Base-by-base conservation (phyloP, 2,888 invertebrate genomes). In the Eurois occulta region DNA sequence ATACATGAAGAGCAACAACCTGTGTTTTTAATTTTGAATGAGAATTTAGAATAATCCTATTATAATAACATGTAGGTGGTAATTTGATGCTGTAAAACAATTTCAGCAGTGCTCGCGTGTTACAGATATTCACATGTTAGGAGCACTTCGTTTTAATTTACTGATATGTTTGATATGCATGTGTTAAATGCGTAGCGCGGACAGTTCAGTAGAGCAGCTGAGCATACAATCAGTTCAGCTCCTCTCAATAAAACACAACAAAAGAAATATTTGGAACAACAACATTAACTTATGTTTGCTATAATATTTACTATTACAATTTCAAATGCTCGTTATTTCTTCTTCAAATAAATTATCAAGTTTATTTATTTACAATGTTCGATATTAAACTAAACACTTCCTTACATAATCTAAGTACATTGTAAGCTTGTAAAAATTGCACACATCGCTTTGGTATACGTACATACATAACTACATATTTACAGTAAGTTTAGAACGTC, bases 361-460 rank as follows among this genome's bases (percentile, higher is more conserved):
- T 89, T 86, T 72, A 88, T 86, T 87, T 93, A 94, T 93, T 86
- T 93, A 94, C 93, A 94, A 82, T 87, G 87, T 83, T 84, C 81
- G 75, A 86, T 85, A 90, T 90, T 89, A 91, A 89, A 88, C 91
- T 95, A 94, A 92, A 94, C 89, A 92, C 92, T 93, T 93, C 93
- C 88, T 90, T 87, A 92, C 91, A 90, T 91, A 91, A 88, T 90
- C 94, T 95, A 95, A 92, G 90, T 95, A 95, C 93, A 94, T 92
- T 87, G 88, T 94, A 96, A 96, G 96, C 95, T 95, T 96, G 94
- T 95, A 96, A 96, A 96, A 96, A 97, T 97, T 97, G 96, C 96
- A 97, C 96, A 96, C 95, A 92, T 96, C 94, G 95, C 96, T 97
- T 96, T 96, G 96, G 96, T 96, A 96, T 96, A 96, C 96, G 95